phyloP scores from a whole-genome alignment of 1,140 invertebrate genomes.

The Antheraea mylitta region DNA sequence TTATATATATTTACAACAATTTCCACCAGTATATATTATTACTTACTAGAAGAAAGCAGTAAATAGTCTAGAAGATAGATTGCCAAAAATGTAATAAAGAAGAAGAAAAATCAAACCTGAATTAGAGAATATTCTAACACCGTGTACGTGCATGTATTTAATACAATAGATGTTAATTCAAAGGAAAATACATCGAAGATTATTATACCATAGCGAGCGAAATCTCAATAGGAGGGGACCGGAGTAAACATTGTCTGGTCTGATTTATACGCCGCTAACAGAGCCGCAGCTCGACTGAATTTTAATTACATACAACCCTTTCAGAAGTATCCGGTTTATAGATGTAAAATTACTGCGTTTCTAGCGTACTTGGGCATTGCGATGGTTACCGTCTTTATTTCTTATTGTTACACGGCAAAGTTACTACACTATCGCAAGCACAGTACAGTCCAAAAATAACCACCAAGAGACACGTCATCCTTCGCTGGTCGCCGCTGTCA shows the following conservation, averaged over 20 bases:
- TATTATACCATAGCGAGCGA: background rate
- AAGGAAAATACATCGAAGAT: background rate
- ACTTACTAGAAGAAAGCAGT: too few relatives aligned
- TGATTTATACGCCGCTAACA: conserved; percentile 49
- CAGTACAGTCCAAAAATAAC: too few relatives aligned
- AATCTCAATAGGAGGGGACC: conserved; percentile 19
- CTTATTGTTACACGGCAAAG: too few relatives aligned
- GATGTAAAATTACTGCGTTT: background rate
- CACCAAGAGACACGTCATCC: too few relatives aligned
- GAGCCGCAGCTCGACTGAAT: conserved; percentile 40
- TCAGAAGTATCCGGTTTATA: conserved; percentile 15
- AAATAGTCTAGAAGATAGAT: too few relatives aligned
- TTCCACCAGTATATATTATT: too few relatives aligned
- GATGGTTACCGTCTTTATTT: too few relatives aligned
- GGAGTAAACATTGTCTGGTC: conserved; percentile 22
- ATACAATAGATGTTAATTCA: background rate
- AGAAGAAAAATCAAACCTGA: background rate
- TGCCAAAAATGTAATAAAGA: background rate
- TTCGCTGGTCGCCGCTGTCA: too few relatives aligned
- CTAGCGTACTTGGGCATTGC: background rate
- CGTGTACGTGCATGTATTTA: too few relatives aligned
- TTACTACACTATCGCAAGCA: too few relatives aligned
- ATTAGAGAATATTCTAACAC: too few relatives aligned
- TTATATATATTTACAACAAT: too few relatives aligned
- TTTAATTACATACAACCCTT: conserved; percentile 48